Evolutionary conservation across 2,113 vertebrate genomes (phyloP).

Genomic region (Myrmecophaga tridactyla): DNA sequence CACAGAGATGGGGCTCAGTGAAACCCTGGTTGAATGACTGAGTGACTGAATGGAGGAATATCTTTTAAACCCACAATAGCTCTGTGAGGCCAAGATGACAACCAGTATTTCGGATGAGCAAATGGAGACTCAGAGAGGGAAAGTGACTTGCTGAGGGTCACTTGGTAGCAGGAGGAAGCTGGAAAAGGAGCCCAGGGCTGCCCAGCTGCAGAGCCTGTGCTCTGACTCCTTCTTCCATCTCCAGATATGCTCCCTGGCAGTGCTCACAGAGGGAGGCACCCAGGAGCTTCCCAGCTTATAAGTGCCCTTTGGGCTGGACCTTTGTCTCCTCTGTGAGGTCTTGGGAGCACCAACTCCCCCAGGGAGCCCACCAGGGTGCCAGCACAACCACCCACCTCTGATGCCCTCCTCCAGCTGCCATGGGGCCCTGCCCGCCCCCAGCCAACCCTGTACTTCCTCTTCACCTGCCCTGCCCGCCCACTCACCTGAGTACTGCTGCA

Average conservation of each 20-base stretch:
- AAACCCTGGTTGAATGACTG: too few species aligned
- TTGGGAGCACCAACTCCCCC: background rate
- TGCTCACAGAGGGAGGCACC: background rate
- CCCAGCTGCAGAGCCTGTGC: background rate
- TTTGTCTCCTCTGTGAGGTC: background rate
- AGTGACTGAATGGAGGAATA: background rate
- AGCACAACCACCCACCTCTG: background rate
- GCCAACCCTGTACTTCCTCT: fast-evolving
- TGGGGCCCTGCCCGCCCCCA: background rate
- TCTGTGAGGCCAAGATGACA: background rate
- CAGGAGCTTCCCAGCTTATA: fast-evolving
- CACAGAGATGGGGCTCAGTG: background rate
- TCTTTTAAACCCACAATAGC: background rate
- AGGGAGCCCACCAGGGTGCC: background rate
- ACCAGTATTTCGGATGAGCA: background rate
- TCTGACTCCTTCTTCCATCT: background rate
- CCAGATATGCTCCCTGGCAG: background rate
- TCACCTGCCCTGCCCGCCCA: background rate
- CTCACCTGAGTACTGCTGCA: conserved; percentile 92
- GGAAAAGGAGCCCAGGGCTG: background rate
- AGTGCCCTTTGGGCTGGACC: background rate
- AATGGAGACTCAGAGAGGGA: background rate
- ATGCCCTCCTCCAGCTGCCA: background rate
- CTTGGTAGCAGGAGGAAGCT: background rate
- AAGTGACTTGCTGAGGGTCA: background rate